Conservation (phyloP, 2,797 vertebrate species). For the Platalea minor region DNA sequence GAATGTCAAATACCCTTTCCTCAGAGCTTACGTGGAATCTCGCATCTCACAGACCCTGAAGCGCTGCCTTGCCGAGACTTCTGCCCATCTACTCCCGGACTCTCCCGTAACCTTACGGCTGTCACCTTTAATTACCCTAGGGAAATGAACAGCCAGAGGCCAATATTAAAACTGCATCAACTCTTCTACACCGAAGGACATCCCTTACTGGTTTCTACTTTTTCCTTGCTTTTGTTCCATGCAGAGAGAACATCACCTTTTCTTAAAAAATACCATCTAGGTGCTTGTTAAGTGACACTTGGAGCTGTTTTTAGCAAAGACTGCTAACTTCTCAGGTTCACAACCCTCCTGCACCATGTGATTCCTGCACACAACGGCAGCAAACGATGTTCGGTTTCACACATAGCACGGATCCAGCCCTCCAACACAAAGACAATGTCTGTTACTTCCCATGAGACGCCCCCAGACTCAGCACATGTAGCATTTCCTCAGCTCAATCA, state of each 20-base stretch:
- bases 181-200: background rate
- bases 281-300: background rate
- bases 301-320: background rate
- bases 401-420: accelerated
- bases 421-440: background rate
- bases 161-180: background rate
- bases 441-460: background rate
- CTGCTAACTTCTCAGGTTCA: background rate
- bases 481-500: background rate
- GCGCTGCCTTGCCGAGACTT: background rate
- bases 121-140: background rate
- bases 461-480: background rate
- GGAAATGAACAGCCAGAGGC: background rate
- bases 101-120: background rate
- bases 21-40: background rate
- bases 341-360: background rate
- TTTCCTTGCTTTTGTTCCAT: background rate
- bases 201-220: background rate
- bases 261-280: background rate
- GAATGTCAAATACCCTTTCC: background rate
- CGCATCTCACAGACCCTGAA: accelerated
- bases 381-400: background rate
- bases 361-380: background rate
- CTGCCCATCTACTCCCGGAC: background rate
- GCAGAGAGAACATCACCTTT: background rate